phyloP scores from a whole-genome alignment of 2,888 invertebrate species.

The Drosophila siamana region DNA sequence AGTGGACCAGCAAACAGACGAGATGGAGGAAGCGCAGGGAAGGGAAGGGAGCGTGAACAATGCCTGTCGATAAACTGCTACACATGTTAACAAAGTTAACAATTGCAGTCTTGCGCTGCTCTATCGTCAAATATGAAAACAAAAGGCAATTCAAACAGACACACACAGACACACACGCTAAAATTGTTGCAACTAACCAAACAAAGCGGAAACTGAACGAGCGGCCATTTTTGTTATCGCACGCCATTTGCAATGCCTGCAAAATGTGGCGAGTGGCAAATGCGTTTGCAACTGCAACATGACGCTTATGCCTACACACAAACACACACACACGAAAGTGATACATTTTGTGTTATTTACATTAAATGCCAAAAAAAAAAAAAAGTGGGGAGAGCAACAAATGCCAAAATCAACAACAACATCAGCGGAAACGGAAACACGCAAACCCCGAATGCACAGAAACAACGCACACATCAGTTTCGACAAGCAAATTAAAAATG shows the following conservation, averaged over 20 bases:
- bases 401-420: conserved; percentile 39
- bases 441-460: conserved; percentile 44
- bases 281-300: conserved; percentile 43
- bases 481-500: conserved; percentile 75
- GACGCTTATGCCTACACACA: conserved; percentile 12
- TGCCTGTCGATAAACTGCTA: conserved; percentile 71
- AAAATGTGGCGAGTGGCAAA: conserved; percentile 41
- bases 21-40: background rate
- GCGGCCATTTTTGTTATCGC: conserved; percentile 79
- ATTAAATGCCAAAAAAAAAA: conserved; percentile 26
- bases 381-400: conserved; percentile 2
- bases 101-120: conserved; percentile 31
- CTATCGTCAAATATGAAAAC: conserved; percentile 45
- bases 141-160: conserved; percentile 31
- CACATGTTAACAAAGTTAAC: conserved; percentile 80
- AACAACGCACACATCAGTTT: conserved; percentile 45
- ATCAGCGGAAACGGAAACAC: conserved; percentile 66
- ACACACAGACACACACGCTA: conserved; percentile 2
- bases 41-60: conserved; percentile 50
- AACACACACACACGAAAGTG: conserved; percentile 45
- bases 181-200: conserved; percentile 65
- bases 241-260: conserved; percentile 68
- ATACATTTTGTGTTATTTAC: conserved; percentile 67
- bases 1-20: background rate
- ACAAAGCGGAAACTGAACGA: conserved; percentile 73